phyloP scores from a whole-genome alignment of 2,113 vertebrate species.

The Potamarius usumacintae region DNA sequence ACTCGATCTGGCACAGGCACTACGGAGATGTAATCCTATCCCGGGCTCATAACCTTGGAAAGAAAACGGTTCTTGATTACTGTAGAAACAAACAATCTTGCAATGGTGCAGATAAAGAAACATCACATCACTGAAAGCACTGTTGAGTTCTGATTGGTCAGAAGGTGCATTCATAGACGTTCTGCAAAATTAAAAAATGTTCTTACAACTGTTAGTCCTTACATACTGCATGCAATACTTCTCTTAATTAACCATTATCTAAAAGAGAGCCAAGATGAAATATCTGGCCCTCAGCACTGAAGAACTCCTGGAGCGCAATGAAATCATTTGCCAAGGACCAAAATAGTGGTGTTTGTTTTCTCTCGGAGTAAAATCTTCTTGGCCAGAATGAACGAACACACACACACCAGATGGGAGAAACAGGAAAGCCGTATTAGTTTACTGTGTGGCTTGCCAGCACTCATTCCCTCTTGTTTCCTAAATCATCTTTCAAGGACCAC shows the following conservation, averaged over 20 bases:
- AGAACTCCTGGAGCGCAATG: not conserved
- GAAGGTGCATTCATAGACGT: not conserved
- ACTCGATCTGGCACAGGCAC: constrained; percentile 1
- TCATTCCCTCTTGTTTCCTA: constrained; percentile 17
- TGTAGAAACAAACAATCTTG: not conserved
- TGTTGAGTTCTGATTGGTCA: not conserved
- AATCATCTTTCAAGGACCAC: constrained; percentile 29
- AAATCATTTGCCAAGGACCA: not conserved
- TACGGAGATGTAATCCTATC: not conserved
- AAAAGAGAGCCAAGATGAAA: not conserved
- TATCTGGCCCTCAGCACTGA: not conserved
- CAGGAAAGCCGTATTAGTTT: constrained; percentile 34
- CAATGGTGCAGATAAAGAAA: not conserved
- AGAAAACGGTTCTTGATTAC: not conserved
- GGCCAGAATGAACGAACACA: not conserved
- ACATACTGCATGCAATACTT: not conserved
- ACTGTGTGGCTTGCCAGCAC: constrained; percentile 25
- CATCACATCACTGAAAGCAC: not conserved
- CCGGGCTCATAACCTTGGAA: not conserved
- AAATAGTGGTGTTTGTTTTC: not conserved
- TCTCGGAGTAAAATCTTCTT: not conserved
- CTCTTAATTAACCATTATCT: not conserved
- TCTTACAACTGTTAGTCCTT: not conserved
- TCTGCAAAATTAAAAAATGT: not conserved
- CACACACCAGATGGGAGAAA: constrained; percentile 34